Conservation (phyloP, 2,888 invertebrate species). For the Catocala fraxini region DNA sequence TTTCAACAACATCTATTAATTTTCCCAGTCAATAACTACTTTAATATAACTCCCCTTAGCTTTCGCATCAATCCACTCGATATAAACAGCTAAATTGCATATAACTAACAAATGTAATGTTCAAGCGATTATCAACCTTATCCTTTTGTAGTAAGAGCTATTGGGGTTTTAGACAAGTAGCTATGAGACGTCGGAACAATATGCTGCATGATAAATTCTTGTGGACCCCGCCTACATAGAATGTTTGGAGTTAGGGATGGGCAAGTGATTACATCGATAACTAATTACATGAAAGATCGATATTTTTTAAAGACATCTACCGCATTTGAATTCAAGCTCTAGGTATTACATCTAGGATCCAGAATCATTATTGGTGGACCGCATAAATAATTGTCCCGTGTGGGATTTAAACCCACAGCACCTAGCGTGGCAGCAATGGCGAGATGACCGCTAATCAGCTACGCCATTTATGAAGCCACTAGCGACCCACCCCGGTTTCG, state of each 20-base stretch:
- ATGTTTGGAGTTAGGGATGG: conserved; percentile 54
- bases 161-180: conserved; percentile 38
- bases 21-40: conserved; percentile 9
- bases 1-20: too few relatives aligned
- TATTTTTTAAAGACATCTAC: conserved; percentile 1
- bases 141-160: conserved; percentile 36
- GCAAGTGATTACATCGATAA: conserved; percentile 31
- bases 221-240: conserved; percentile 65
- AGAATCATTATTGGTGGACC: too few relatives aligned
- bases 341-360: too few relatives aligned
- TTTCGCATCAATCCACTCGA: conserved; percentile 11
- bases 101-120: neutral
- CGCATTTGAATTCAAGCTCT: too few relatives aligned
- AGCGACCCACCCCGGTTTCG: too few relatives aligned
- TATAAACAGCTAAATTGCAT: neutral
- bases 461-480: too few relatives aligned
- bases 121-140: conserved; percentile 49
- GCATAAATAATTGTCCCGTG: too few relatives aligned
- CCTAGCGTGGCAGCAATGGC: too few relatives aligned
- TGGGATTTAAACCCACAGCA: too few relatives aligned
- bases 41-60: conserved; percentile 10
- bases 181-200: conserved; percentile 72
- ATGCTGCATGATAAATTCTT: conserved; percentile 78
- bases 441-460: too few relatives aligned
- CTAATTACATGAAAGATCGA: conserved; percentile 10